phyloP scores from a whole-genome alignment of 2,113 vertebrate genomes.

The Solenodon paradoxus region DNA sequence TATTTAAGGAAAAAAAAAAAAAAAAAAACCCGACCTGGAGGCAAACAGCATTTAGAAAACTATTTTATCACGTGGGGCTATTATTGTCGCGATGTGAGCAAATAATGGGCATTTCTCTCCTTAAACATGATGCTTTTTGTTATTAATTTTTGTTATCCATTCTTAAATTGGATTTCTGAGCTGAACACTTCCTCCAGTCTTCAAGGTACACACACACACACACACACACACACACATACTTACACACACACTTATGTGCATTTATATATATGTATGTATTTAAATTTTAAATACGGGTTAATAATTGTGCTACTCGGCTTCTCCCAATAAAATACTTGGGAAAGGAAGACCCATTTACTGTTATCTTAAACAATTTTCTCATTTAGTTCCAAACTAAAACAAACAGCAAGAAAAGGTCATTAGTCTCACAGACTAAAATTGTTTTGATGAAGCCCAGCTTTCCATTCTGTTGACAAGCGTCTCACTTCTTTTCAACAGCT shows the following conservation, averaged over 20 bases:
- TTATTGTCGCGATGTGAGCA: conserved; percentile 14
- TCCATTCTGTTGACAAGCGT: conserved; percentile 92
- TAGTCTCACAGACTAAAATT: conserved; percentile 91
- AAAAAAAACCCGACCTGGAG: conserved; percentile 3
- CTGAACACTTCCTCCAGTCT: not conserved
- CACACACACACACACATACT: not conserved
- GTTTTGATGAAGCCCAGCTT: conserved; percentile 92
- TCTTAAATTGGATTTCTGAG: not conserved
- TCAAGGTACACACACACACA: not conserved
- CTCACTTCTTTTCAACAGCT: conserved; percentile 98
- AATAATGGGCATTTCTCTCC: conserved; percentile 15
- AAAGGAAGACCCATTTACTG: conserved; percentile 57
- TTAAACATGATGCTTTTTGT: not conserved
- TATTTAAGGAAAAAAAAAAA: conserved; percentile 63
- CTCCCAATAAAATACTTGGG: conserved; percentile 57
- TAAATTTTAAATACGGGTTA: not conserved
- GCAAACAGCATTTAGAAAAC: conserved; percentile 41
- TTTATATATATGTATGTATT: not conserved
- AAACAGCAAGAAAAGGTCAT: conserved; percentile 90
- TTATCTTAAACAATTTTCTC: conserved; percentile 79
- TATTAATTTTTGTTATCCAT: not conserved
- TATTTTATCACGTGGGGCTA: conserved; percentile 37
- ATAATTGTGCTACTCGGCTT: conserved; percentile 30
- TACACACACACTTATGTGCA: not conserved
- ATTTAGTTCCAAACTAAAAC: conserved; percentile 85